These are phyloP conservation scores for Drosophila parabipectinata DNA, from an alignment of 1,140 invertebrate species.

Conservation along the genomic window DNA sequence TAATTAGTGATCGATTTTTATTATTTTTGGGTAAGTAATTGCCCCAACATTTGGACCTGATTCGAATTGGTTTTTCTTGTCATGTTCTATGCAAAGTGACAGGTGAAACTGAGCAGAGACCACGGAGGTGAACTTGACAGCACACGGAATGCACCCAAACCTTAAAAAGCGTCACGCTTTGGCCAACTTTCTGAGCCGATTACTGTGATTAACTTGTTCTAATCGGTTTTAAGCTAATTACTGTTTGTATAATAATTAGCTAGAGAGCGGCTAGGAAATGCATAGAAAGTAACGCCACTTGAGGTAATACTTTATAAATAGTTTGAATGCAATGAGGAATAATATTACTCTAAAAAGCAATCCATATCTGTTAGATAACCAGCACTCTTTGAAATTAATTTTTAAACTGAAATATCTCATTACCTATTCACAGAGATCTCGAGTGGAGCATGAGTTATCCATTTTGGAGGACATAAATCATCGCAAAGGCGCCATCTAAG, in stretches of 20 bases:
- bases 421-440: constrained; percentile 35
- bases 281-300: not conserved
- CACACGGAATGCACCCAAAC: constrained; percentile 33
- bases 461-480: constrained; percentile 38
- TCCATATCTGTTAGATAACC: not conserved
- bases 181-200: constrained; percentile 38
- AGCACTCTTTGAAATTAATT: constrained; percentile 5
- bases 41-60: constrained; percentile 12
- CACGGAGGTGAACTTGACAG: constrained; percentile 1
- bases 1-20: constrained; percentile 46
- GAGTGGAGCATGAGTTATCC: constrained; percentile 4
- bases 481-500: constrained; percentile 10
- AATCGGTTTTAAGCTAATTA: constrained; percentile 29
- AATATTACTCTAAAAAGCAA: not conserved
- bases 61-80: constrained; percentile 15
- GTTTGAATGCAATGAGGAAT: no score
- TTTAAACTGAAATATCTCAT: constrained; percentile 19
- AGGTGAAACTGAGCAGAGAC: constrained; percentile 23
- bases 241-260: constrained; percentile 27
- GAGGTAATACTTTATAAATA: not conserved
- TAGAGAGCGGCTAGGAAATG: not conserved
- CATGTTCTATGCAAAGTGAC: constrained; percentile 18
- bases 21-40: constrained; percentile 35
- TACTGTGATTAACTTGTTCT: constrained; percentile 51
- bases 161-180: constrained; percentile 26